These are phyloP conservation scores for Drosophila crucigera DNA, from an alignment of 2,888 invertebrate genomes.

Conservation along the genomic window DNA sequence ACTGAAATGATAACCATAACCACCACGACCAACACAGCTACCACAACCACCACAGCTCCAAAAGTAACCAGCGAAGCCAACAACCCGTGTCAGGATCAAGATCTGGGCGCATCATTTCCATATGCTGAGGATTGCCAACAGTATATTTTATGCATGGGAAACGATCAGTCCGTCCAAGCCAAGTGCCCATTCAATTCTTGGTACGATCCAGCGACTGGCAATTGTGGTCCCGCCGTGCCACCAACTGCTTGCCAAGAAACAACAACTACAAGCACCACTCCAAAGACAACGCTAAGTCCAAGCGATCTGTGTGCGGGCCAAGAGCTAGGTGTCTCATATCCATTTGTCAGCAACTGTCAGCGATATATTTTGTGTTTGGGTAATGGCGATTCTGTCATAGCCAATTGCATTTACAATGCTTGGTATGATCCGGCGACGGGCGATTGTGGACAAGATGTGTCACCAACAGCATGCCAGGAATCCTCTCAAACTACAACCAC, in stretches of 20 bases:
- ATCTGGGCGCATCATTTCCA: slow-evolving; percentile 31
- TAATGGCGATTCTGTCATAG: slow-evolving; percentile 41
- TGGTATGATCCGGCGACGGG: slow-evolving; percentile 68
- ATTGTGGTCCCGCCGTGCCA: slow-evolving; percentile 65
- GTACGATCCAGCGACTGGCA: slow-evolving; percentile 63
- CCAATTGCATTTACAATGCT: slow-evolving; percentile 63
- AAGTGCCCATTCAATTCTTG: slow-evolving; percentile 63
- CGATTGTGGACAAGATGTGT: slow-evolving; percentile 64
- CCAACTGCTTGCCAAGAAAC: slow-evolving; percentile 56
- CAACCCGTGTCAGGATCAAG: slow-evolving; percentile 25
- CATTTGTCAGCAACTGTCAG: slow-evolving; percentile 56
- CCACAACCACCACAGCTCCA: neutral
- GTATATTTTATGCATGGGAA: slow-evolving; percentile 65
- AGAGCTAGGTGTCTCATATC: slow-evolving; percentile 45
- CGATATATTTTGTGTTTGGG: slow-evolving; percentile 67
- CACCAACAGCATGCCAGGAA: slow-evolving; percentile 57
- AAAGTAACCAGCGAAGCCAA: neutral
- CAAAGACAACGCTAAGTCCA: slow-evolving; percentile 20
- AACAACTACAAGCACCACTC: slow-evolving; percentile 30
- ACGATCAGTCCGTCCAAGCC: slow-evolving; percentile 44
- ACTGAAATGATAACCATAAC: neutral
- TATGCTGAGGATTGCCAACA: slow-evolving; percentile 41
- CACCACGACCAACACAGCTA: neutral
- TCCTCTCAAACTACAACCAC: neutral
- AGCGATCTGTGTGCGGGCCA: slow-evolving; percentile 48